These are phyloP conservation scores for Netelia melanura DNA, from an alignment of 2,888 invertebrate species.

Conservation along the genomic window DNA sequence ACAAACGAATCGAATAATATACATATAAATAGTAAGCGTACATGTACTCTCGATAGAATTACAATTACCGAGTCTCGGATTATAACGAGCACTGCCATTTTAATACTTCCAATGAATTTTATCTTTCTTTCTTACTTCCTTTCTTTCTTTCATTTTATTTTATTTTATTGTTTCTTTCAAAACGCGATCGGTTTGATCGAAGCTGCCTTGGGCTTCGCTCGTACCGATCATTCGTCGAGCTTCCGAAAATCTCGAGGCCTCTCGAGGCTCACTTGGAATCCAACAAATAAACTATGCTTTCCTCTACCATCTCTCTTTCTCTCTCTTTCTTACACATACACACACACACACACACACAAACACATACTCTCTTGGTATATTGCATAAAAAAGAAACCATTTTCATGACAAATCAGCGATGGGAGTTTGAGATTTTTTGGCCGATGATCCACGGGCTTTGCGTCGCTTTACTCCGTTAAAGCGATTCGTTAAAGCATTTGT, in stretches of 20 bases:
- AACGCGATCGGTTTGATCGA: slow-evolving; percentile 39
- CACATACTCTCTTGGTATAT: slow-evolving; percentile 15
- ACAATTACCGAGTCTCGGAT: slow-evolving; percentile 57
- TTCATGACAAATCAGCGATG: not conserved
- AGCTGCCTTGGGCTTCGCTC: slow-evolving; percentile 38
- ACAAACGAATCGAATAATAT: slow-evolving; percentile 47
- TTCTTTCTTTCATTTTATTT: not conserved
- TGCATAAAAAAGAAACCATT: slow-evolving; percentile 37
- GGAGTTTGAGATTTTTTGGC: slow-evolving; percentile 62
- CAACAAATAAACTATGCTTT: slow-evolving; percentile 51
- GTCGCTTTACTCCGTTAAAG: slow-evolving; percentile 82
- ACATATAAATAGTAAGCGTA: slow-evolving; percentile 44
- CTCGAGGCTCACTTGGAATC: slow-evolving; percentile 54
- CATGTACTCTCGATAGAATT: slow-evolving; percentile 58
- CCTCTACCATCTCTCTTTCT: not conserved
- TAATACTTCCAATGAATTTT: slow-evolving; percentile 59
- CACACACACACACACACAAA: too few relatives aligned
- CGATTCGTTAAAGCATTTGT: slow-evolving; percentile 80
- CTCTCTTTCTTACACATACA: too few relatives aligned
- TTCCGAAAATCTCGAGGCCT: slow-evolving; percentile 63
- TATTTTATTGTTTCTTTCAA: slow-evolving; percentile 33
- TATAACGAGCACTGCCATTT: slow-evolving; percentile 67
- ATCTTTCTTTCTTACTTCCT: not conserved
- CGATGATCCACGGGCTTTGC: slow-evolving; percentile 78
- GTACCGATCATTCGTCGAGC: slow-evolving; percentile 54